Evolutionary conservation across 2,113 vertebrate species (phyloP).

Genomic region (Perccottus glenii): DNA sequence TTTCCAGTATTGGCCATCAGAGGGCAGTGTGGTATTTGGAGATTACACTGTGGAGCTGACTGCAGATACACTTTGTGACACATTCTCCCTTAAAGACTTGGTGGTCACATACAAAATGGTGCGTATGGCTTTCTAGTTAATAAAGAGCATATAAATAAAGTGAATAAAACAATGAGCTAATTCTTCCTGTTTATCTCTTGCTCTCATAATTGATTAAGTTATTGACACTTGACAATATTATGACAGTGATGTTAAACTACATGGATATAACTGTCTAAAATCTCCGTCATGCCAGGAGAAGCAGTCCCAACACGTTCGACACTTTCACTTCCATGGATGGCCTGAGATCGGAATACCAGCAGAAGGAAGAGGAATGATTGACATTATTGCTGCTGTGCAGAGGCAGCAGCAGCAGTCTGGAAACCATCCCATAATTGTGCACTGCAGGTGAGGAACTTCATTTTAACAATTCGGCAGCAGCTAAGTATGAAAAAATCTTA

Average conservation of each 20-base stretch:
- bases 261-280: constrained; percentile 18
- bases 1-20: constrained; percentile 93
- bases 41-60: constrained; percentile 84
- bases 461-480: constrained; percentile 24
- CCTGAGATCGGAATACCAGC: constrained; percentile 92
- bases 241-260: constrained; percentile 47
- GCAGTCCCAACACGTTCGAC: constrained; percentile 84
- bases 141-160: neutral
- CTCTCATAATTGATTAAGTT: constrained; percentile 1
- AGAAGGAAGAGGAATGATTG: constrained; percentile 90
- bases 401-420: constrained; percentile 87
- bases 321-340: constrained; percentile 97
- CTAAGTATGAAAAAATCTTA: constrained; percentile 11
- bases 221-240: constrained; percentile 13
- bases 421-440: constrained; percentile 88
- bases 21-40: constrained; percentile 82
- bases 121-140: constrained; percentile 21
- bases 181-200: neutral
- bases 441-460: constrained; percentile 88
- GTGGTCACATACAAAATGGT: constrained; percentile 71
- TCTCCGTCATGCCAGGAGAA: constrained; percentile 72
- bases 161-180: neutral
- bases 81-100: constrained; percentile 81
- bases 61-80: constrained; percentile 86
- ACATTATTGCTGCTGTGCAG: constrained; percentile 89